A percentile compares a stretch with the other conserved stretches of the same genome.
phyloP scores from a whole-genome alignment of 2,113 vertebrate species.

The Ophthalmolycus amberensis region DNA sequence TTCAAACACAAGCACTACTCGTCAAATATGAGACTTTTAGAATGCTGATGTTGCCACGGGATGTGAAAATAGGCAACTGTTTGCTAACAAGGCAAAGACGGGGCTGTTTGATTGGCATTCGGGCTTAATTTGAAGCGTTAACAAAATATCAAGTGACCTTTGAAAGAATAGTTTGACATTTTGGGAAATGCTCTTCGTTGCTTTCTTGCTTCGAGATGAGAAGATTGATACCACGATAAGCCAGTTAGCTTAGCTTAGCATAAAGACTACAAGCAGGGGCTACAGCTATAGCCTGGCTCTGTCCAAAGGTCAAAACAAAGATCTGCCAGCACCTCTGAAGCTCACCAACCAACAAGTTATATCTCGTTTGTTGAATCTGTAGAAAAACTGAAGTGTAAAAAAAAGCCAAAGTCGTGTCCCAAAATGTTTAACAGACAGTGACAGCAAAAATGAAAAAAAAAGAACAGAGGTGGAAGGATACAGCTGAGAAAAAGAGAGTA shows the following conservation, averaged over 20 bases:
- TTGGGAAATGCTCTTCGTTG: background rate
- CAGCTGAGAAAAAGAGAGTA: conserved; percentile 19
- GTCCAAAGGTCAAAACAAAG: background rate
- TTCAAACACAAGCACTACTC: background rate
- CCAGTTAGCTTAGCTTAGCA: background rate
- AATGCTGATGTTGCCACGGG: background rate
- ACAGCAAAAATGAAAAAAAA: background rate
- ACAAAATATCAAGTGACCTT: background rate
- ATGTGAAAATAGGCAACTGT: background rate
- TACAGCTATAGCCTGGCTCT: background rate
- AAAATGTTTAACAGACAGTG: background rate
- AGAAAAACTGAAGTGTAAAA: background rate
- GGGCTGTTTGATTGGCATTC: background rate
- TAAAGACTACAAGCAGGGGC: background rate
- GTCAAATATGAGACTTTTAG: background rate
- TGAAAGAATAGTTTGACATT: background rate
- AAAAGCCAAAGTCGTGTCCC: background rate
- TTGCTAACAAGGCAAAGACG: background rate
- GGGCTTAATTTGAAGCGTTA: background rate
- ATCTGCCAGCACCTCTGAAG: background rate
- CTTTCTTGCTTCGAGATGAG: background rate
- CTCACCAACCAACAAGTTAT: background rate
- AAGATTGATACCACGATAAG: background rate
- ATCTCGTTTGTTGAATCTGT: too few relatives aligned
- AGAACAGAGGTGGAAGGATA: background rate